phyloP scores from a whole-genome alignment of 2,888 invertebrate species.

The Octodonta nipae region DNA sequence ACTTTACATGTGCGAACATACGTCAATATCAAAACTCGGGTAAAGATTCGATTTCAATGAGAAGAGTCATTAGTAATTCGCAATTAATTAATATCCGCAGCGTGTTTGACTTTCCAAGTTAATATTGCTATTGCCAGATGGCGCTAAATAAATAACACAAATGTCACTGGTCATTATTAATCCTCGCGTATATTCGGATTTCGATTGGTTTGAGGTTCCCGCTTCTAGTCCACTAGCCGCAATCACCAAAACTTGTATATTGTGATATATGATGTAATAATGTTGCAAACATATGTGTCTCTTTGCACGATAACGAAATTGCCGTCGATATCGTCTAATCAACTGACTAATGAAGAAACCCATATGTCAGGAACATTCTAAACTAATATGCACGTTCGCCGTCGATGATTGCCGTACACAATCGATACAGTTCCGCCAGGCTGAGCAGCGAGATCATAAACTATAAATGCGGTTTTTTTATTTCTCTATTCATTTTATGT shows the following conservation, averaged over 20 bases:
- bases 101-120: constrained; percentile 41
- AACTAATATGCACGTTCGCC: too few relatives aligned
- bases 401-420: too few relatives aligned
- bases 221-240: constrained; percentile 30
- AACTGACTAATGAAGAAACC: constrained; percentile 36
- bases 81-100: constrained; percentile 38
- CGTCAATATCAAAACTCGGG: too few relatives aligned
- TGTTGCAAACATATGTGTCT: constrained; percentile 36
- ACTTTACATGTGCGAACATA: too few relatives aligned
- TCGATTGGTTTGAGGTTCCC: constrained; percentile 16
- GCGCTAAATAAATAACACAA: constrained; percentile 40
- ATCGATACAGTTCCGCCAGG: too few relatives aligned
- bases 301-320: constrained; percentile 32
- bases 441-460: too few relatives aligned
- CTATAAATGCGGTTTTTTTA: too few relatives aligned
- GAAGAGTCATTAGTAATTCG: too few relatives aligned
- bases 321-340: constrained; percentile 36
- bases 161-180: constrained; percentile 37
- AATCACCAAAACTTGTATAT: constrained; percentile 35
- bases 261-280: constrained; percentile 39
- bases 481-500: too few relatives aligned
- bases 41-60: too few relatives aligned
- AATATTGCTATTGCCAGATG: constrained; percentile 40
- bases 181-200: constrained; percentile 16
- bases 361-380: constrained; percentile 27